Evolutionary conservation across 2,888 invertebrate genomes (phyloP).

Genomic region (Ectemnius cavifrons): DNA sequence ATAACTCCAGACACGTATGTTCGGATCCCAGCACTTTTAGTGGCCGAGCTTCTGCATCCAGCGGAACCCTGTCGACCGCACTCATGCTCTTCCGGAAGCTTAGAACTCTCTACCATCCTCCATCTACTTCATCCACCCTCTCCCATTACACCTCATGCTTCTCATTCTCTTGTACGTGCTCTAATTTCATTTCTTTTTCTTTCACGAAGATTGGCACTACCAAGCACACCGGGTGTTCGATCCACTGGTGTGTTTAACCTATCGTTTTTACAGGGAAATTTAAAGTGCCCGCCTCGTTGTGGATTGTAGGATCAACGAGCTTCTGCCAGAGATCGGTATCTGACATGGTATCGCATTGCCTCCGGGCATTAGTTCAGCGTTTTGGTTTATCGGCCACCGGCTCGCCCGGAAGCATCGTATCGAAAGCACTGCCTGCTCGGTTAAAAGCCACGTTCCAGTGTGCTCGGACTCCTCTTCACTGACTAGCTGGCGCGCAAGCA

Average conservation of each 20-base stretch:
- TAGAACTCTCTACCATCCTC: background rate
- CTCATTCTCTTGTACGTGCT: background rate
- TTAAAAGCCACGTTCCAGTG: conserved; percentile 49
- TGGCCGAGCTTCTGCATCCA: conserved; percentile 26
- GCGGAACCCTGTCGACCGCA: conserved; percentile 27
- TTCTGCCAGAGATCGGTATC: conserved; percentile 44
- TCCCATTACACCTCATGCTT: background rate
- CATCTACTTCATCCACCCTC: conserved; percentile 18
- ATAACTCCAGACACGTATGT: conserved; percentile 64
- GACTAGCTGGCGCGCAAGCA: background rate
- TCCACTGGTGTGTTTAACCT: background rate
- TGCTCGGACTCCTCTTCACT: conserved; percentile 1
- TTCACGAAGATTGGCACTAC: background rate
- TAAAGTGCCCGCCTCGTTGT: conserved; percentile 36
- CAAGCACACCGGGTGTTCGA: no score
- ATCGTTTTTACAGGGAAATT: conserved; percentile 42
- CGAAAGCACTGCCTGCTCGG: conserved; percentile 9
- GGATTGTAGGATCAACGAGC: background rate
- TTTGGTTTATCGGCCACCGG: conserved; percentile 52
- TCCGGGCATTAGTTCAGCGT: conserved; percentile 51
- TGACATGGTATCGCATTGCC: background rate
- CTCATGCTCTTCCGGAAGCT: conserved; percentile 22
- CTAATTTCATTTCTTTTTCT: conserved; percentile 1
- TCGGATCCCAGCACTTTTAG: conserved; percentile 34
- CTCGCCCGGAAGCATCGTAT: conserved; percentile 48